Evolutionary conservation across 2,888 invertebrate species (phyloP).

Genomic region (Rhopalosiphum nymphaeae): DNA sequence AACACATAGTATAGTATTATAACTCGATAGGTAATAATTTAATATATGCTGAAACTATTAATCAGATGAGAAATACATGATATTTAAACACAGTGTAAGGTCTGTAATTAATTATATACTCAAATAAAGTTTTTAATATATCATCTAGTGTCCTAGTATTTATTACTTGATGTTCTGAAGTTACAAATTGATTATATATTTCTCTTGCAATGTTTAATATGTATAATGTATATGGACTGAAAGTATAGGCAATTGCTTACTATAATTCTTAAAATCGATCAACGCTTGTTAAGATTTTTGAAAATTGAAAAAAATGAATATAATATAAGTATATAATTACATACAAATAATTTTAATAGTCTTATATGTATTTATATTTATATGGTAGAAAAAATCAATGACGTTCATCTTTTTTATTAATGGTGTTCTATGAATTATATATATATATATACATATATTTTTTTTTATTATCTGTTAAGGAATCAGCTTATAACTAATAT

Average conservation of each 20-base stretch:
- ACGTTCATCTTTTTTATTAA: not conserved
- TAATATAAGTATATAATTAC: not conserved
- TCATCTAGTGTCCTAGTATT: not conserved
- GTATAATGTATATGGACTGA: not conserved
- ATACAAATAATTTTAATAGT: not conserved
- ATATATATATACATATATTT: no score
- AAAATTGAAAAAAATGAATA: not conserved
- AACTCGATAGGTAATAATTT: not conserved
- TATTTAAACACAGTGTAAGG: not conserved
- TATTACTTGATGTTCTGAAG: not conserved
- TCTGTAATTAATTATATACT: not conserved
- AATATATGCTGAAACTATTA: not conserved
- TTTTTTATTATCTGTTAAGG: not conserved
- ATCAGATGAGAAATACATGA: not conserved
- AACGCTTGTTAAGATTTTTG: not conserved
- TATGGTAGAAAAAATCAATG: not conserved
- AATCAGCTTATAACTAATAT: not conserved
- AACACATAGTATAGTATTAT: not conserved
- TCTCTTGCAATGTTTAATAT: not conserved
- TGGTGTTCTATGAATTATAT: not conserved
- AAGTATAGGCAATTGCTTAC: not conserved
- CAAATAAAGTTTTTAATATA: not conserved
- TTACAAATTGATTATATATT: not conserved
- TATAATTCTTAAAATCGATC: not conserved
- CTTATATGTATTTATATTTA: not conserved